phyloP scores from a whole-genome alignment of 1,140 invertebrate species.

The Magallana angulata region DNA sequence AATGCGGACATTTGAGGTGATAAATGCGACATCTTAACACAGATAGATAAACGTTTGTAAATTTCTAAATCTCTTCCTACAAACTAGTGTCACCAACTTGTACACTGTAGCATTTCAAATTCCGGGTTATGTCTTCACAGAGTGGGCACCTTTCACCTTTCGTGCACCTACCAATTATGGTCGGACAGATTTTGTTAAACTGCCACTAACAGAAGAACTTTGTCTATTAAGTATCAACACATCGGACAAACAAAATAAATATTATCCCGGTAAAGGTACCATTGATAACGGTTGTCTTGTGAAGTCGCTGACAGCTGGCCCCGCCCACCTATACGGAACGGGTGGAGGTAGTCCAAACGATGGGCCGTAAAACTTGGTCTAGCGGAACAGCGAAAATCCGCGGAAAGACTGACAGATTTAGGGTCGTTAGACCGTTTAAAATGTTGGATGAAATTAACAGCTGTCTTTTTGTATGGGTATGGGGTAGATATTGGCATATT shows the following conservation, averaged over 20 bases:
- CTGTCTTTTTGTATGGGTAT: constrained; percentile 8
- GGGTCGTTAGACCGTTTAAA: constrained; percentile 8
- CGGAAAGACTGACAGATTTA: constrained; percentile 19
- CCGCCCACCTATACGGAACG: constrained; percentile 5
- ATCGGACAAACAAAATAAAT: constrained; percentile 28
- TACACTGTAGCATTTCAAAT: constrained; percentile 4
- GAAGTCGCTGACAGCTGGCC: neutral
- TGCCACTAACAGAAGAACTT: constrained; percentile 26
- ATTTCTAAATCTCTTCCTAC: neutral
- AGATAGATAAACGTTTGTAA: neutral
- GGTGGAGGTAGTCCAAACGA: constrained; percentile 16
- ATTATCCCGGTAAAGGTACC: neutral
- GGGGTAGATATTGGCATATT: constrained; percentile 35
- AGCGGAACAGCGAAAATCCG: constrained; percentile 10
- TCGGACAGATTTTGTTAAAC: neutral
- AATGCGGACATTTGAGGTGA: neutral
- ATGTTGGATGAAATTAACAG: constrained; percentile 31
- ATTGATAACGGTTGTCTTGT: constrained; percentile 13
- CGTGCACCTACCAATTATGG: constrained; percentile 16
- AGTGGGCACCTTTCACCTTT: neutral
- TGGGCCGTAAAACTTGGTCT: constrained; percentile 2
- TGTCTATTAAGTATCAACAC: constrained; percentile 36
- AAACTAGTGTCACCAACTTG: neutral
- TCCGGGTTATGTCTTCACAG: neutral
- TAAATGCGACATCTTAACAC: constrained; percentile 1